Percentiles rank a stretch among this genome's conserved stretches.
These are phyloP conservation scores for Pangasius mekongensis DNA, from an alignment of 2,797 vertebrate species.

Conservation along the genomic window DNA sequence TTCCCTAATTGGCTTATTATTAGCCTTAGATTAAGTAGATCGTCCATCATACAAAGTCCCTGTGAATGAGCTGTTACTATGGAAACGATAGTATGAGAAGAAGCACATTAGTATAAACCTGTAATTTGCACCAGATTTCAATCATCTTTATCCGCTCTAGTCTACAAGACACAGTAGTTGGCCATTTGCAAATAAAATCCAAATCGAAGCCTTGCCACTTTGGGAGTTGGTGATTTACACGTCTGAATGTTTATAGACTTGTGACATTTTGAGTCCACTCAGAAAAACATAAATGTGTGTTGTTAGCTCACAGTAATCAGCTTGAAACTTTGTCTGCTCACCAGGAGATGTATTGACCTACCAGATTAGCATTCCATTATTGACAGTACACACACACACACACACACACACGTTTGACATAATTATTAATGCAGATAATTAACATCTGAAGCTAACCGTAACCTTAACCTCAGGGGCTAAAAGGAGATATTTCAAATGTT, in stretches of 20 bases:
- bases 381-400: background rate
- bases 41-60: background rate
- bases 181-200: background rate
- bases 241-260: background rate
- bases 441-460: background rate
- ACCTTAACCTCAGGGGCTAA: background rate
- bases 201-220: background rate
- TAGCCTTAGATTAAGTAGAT: background rate
- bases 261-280: background rate
- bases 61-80: background rate
- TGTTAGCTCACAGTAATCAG: background rate
- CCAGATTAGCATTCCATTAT: background rate
- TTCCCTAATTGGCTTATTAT: background rate
- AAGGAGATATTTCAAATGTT: background rate
- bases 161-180: background rate
- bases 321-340: conserved; percentile 3
- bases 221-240: background rate
- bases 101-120: background rate
- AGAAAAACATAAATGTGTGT: background rate
- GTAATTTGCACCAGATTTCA: background rate
- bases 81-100: background rate
- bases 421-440: conserved; percentile 3
- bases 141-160: background rate
- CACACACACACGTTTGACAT: background rate
- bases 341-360: background rate